phyloP scores from a whole-genome alignment of 2,888 invertebrate species.

The Drosophila anomelani region DNA sequence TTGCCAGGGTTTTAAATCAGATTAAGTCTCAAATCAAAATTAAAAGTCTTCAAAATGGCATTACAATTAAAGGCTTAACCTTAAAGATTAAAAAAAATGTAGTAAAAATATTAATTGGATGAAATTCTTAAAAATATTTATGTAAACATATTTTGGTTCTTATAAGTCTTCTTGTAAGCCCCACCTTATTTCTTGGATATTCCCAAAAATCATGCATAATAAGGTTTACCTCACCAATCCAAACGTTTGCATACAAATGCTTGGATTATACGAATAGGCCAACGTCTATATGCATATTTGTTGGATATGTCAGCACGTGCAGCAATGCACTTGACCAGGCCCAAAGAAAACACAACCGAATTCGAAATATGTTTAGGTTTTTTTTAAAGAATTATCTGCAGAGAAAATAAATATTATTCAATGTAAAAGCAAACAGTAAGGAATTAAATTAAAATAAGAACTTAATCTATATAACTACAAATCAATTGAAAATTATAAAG shows the following conservation, averaged over 20 bases:
- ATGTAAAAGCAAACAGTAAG: background rate
- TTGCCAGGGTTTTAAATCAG: background rate
- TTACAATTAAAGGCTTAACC: background rate
- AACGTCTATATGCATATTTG: slow-evolving; percentile 19
- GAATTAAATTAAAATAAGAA: background rate
- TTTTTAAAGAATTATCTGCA: background rate
- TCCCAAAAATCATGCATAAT: slow-evolving; percentile 6
- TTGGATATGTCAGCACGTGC: slow-evolving; percentile 45
- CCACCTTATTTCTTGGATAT: background rate
- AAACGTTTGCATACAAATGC: slow-evolving; percentile 43
- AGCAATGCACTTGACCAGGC: slow-evolving; percentile 47
- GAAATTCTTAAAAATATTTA: background rate
- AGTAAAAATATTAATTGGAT: background rate
- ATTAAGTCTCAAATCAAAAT: background rate
- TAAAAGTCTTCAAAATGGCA: background rate
- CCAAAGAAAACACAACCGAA: slow-evolving; percentile 8
- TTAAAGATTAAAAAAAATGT: background rate
- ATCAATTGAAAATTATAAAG: too few relatives aligned
- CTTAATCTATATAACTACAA: too few relatives aligned
- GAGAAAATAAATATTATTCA: background rate
- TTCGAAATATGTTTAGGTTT: slow-evolving; percentile 15
- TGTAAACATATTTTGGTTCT: background rate
- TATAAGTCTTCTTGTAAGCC: too few relatives aligned
- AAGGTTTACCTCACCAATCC: slow-evolving; percentile 2
- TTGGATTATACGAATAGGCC: slow-evolving; percentile 25